phyloP scores from a whole-genome alignment of 2,113 vertebrate species.

The Cheirogaleus medius region DNA sequence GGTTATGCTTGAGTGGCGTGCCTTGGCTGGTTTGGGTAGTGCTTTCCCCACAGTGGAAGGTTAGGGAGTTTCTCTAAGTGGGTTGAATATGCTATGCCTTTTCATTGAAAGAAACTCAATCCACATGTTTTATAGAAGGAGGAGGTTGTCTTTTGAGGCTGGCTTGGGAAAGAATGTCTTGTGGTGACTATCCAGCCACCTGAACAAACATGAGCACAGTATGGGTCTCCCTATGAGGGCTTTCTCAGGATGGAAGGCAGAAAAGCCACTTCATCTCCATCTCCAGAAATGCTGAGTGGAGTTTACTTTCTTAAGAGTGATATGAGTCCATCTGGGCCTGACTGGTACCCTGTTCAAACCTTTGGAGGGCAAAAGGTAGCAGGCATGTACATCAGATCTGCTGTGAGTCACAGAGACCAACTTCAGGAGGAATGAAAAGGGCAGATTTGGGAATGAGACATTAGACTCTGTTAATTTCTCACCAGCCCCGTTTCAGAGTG shows the following conservation, averaged over 20 bases:
- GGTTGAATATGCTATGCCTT: slow-evolving; percentile 30
- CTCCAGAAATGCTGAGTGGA: background rate
- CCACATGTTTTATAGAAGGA: slow-evolving; percentile 52
- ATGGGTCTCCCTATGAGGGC: background rate
- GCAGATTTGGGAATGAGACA: background rate
- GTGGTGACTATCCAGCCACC: slow-evolving; percentile 40
- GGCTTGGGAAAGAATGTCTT: slow-evolving; percentile 56
- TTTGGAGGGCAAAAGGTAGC: slow-evolving; percentile 6
- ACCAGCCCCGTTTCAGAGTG: background rate
- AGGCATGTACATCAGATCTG: background rate
- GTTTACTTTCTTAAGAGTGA: background rate
- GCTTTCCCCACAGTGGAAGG: slow-evolving; percentile 26
- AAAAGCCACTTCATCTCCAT: slow-evolving; percentile 39
- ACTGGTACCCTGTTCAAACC: background rate
- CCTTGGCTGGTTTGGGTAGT: slow-evolving; percentile 34
- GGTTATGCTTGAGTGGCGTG: slow-evolving; percentile 61
- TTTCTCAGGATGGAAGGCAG: slow-evolving; percentile 42
- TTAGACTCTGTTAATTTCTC: background rate
- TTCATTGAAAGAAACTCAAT: slow-evolving; percentile 60
- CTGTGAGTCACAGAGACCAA: background rate
- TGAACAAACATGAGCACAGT: slow-evolving; percentile 68
- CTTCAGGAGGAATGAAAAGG: background rate
- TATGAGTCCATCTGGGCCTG: background rate
- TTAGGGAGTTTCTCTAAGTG: slow-evolving; percentile 61
- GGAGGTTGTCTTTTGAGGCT: slow-evolving; percentile 56